Percentiles rank a stretch among this genome's conserved stretches.
These are phyloP conservation scores for Ranitomeya imitator DNA, from an alignment of 2,113 vertebrate species.

Conservation along the genomic window DNA sequence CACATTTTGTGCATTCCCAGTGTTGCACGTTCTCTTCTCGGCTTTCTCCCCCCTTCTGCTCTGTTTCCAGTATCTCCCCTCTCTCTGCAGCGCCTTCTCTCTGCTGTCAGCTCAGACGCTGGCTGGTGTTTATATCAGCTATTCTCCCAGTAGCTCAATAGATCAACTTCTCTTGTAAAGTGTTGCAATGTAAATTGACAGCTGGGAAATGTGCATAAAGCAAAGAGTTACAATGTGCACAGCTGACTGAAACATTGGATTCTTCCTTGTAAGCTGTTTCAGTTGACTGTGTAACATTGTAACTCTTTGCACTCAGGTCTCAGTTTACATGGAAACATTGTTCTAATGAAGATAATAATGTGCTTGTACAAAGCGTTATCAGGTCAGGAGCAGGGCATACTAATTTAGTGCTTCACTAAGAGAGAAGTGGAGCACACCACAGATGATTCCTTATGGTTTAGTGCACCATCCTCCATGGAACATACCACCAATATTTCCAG, in stretches of 20 bases:
- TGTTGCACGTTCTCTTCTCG: background rate
- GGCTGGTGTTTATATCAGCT: slow-evolving; percentile 56
- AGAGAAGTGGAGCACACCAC: slow-evolving; percentile 25
- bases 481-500: background rate
- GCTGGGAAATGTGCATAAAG: slow-evolving; percentile 59
- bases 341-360: slow-evolving; percentile 44
- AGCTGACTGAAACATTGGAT: slow-evolving; percentile 57
- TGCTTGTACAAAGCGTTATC: slow-evolving; percentile 22
- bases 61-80: background rate
- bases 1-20: background rate
- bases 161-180: slow-evolving; percentile 59
- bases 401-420: slow-evolving; percentile 40
- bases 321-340: slow-evolving; percentile 21
- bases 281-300: slow-evolving; percentile 54
- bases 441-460: slow-evolving; percentile 5
- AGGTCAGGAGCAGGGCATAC: slow-evolving; percentile 27
- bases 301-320: slow-evolving; percentile 52
- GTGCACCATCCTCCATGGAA: background rate
- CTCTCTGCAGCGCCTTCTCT: slow-evolving; percentile 32
- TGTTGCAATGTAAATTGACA: slow-evolving; percentile 59
- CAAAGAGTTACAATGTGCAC: slow-evolving; percentile 59
- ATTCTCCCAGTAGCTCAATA: slow-evolving; percentile 59
- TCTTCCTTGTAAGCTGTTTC: slow-evolving; percentile 57
- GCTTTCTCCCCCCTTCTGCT: background rate
- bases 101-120: slow-evolving; percentile 37